Conservation (phyloP, 1,140 invertebrate genomes). For the Aleiodes sp. region DNA sequence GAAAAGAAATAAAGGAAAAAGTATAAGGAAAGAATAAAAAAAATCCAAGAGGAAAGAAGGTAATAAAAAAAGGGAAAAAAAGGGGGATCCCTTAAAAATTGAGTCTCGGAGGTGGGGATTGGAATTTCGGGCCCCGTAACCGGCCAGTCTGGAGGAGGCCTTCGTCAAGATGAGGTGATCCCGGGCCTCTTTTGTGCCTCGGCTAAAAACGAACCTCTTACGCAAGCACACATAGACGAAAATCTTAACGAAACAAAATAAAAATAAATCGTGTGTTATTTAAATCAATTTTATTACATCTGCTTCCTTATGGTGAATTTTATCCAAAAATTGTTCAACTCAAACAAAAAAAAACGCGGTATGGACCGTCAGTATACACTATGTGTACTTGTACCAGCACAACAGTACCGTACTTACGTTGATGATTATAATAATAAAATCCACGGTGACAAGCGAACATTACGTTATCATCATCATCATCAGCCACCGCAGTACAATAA, state of each 20-base stretch:
- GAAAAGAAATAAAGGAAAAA: constrained; percentile 11
- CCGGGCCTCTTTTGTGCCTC: constrained; percentile 35
- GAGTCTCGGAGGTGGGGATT: constrained; percentile 61
- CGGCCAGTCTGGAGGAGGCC: constrained; percentile 64
- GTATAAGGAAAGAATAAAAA: constrained; percentile 35
- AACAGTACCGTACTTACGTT: constrained; percentile 61
- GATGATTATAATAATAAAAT: constrained; percentile 42
- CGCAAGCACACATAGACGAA: too few species aligned
- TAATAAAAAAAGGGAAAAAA: constrained; percentile 53
- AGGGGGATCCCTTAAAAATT: constrained; percentile 64
- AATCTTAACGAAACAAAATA: too few species aligned
- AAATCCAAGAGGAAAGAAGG: constrained; percentile 40
- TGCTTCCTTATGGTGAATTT: too few species aligned
- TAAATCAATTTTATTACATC: not conserved
- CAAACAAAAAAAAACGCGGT: too few species aligned
- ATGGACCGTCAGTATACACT: constrained; percentile 66
- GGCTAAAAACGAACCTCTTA: constrained; percentile 19
- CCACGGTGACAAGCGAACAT: constrained; percentile 25
- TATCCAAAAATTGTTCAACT: constrained; percentile 41
- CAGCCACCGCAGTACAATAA: constrained; percentile 31
- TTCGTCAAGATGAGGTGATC: constrained; percentile 65
- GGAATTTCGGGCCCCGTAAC: constrained; percentile 64
- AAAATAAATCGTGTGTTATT: too few species aligned
- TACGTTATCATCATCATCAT: constrained; percentile 44
- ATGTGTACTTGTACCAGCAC: constrained; percentile 64